A percentile compares a stretch with the other conserved stretches of the same genome.
These are phyloP conservation scores for Trachelus iudaicus DNA, from an alignment of 2,888 invertebrate genomes.

Conservation along the genomic window DNA sequence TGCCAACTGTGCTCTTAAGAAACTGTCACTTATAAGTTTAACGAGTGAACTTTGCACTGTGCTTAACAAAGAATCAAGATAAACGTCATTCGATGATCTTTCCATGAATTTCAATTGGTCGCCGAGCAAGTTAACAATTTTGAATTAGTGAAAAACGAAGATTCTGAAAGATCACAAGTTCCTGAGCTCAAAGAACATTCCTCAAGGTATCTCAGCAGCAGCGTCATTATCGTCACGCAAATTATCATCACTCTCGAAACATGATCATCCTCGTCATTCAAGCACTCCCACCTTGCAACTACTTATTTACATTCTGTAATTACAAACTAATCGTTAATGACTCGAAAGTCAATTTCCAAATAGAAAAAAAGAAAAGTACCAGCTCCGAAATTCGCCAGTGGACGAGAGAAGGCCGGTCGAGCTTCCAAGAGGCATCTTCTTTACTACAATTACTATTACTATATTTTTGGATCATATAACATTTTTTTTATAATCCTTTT, in stretches of 20 bases:
- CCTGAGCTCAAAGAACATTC: not conserved
- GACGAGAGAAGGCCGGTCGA: not conserved
- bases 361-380: not conserved
- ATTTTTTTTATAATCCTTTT: not conserved
- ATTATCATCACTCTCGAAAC: not conserved
- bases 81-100: not conserved
- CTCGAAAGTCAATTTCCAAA: too few species aligned
- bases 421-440: not conserved
- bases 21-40: not conserved
- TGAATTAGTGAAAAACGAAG: not conserved
- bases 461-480: not conserved
- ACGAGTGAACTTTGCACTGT: not conserved
- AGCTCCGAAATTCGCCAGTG: slow-evolving; percentile 1
- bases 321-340: not conserved
- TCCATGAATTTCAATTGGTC: not conserved
- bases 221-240: not conserved
- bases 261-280: not conserved
- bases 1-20: not conserved
- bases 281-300: not conserved
- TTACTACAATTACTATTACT: not conserved
- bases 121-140: not conserved
- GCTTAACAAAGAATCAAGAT: not conserved
- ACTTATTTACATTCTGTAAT: slow-evolving; percentile 1
- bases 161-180: not conserved
- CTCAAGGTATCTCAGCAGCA: slow-evolving; percentile 6